phyloP scores from a whole-genome alignment of 1,140 invertebrate species.

The Lineus longissimus region DNA sequence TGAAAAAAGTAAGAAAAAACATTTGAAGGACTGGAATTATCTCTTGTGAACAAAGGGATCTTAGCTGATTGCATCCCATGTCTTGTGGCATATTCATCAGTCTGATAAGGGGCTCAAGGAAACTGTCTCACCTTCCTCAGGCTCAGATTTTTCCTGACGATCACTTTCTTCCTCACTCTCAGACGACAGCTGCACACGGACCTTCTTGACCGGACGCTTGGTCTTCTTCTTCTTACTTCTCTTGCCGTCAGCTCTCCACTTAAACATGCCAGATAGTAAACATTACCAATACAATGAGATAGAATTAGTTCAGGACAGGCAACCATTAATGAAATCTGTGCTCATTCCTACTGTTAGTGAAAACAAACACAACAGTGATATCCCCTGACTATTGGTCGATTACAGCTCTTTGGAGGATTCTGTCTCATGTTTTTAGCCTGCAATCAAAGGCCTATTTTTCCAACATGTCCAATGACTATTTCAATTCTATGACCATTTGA shows the following conservation, averaged over 20 bases:
- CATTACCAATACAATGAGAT: background rate
- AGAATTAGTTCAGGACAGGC: background rate
- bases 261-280: constrained; percentile 14
- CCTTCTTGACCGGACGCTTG: constrained; percentile 56
- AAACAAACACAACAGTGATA: no score
- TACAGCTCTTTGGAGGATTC: no score
- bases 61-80: background rate
- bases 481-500: no score
- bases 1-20: no score
- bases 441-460: no score
- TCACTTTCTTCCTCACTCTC: constrained; percentile 59
- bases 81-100: background rate
- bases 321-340: background rate
- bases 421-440: no score
- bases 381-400: no score
- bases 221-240: constrained; percentile 43
- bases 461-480: no score
- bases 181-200: constrained; percentile 44
- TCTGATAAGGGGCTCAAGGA: background rate
- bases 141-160: constrained; percentile 62
- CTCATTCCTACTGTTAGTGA: background rate
- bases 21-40: no score
- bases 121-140: constrained; percentile 54
- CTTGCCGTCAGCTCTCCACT: constrained; percentile 63
- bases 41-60: no score